Evolutionary conservation across 2,113 vertebrate species (phyloP), one percentile per base, ranked within the genome.

Genomic region (Rhadina sibilatrix): DNA sequence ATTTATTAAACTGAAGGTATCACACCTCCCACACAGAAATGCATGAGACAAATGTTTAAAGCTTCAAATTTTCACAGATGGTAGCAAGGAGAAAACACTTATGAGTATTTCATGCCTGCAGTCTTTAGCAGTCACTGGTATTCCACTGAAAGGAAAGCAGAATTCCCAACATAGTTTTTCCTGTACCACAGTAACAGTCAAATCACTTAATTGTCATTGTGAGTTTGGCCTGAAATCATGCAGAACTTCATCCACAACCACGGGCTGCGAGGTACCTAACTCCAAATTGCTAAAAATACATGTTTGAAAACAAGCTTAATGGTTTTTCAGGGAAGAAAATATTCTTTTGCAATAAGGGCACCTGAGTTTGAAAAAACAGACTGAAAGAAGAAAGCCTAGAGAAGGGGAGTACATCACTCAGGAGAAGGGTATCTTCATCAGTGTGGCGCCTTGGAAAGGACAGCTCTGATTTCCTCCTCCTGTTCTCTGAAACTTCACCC

Each of bases 1-100:
- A 94, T 95, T 96, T 97, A 96, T 96, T 95, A 96, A 95, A 95
- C 92, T 93, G 68, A 90, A 96, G 83, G 56, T 74, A 96, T 94
- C 72, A 80, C 93, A 96, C 96, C 88, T 97, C 94, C 95, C 90
- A 96, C 96, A 95, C 83, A 91, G 68, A 95, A 95, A 93, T 52
- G 90, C 83, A 89, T 59, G 72, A 91, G 64, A 95, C 59, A 93
- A 97, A 96, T 81, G 92, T 94, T 95, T 96, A 91, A 92, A 95
- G 79, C 71, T 89, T 92, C 75, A 89, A 60, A 80, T 86, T 90
- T 91, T 89, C 82, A 83, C 95, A 95, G 92, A 96, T 92, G 90
- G 88, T 49, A 84, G 59, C 38, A 75, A 90, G 60, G 84, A 90
- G 88, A 86, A 95, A 96, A 95, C 38, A 94, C n/a, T 82, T 38